These are phyloP conservation scores for Rosalia funebris DNA, from an alignment of 2,888 invertebrate genomes.

Conservation along the genomic window DNA sequence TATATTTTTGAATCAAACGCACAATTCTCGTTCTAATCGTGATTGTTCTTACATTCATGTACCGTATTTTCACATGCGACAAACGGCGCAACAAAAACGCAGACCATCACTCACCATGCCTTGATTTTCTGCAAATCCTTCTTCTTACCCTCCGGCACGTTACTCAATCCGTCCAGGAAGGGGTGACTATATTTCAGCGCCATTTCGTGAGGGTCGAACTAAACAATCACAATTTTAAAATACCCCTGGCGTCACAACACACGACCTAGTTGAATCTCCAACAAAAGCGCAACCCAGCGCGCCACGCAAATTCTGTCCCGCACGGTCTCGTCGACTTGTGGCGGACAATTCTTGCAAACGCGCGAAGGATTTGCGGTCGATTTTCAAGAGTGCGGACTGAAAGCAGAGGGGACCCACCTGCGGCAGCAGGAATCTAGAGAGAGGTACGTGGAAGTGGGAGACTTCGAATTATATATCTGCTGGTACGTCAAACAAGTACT, in stretches of 20 bases:
- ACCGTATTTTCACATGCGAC: too few species aligned
- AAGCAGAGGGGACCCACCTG: conserved; percentile 24
- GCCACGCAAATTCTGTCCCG: conserved; percentile 2
- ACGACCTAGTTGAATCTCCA: too few species aligned
- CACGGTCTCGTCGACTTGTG: conserved; percentile 10
- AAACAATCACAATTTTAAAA: not conserved
- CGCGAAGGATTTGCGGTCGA: not conserved
- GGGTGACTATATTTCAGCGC: conserved; percentile 63
- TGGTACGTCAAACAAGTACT: not conserved
- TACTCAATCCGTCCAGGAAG: conserved; percentile 68
- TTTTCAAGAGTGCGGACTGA: conserved; percentile 25
- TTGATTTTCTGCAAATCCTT: conserved; percentile 70
- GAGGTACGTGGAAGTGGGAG: not conserved
- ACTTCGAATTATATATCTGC: not conserved
- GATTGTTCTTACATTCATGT: too few species aligned
- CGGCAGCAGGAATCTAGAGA: conserved; percentile 1
- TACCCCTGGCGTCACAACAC: conserved; percentile 10
- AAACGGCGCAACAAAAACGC: too few species aligned
- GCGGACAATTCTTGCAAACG: conserved; percentile 21
- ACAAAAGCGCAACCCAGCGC: too few species aligned
- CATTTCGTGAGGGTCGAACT: conserved; percentile 27
- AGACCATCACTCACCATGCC: conserved; percentile 71
- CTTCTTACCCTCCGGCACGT: conserved; percentile 67
- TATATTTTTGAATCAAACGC: too few species aligned
- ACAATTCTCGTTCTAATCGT: too few species aligned